Evolutionary conservation across 2,797 vertebrate species (phyloP).

Genomic region (Hippopotamyrus pictus): DNA sequence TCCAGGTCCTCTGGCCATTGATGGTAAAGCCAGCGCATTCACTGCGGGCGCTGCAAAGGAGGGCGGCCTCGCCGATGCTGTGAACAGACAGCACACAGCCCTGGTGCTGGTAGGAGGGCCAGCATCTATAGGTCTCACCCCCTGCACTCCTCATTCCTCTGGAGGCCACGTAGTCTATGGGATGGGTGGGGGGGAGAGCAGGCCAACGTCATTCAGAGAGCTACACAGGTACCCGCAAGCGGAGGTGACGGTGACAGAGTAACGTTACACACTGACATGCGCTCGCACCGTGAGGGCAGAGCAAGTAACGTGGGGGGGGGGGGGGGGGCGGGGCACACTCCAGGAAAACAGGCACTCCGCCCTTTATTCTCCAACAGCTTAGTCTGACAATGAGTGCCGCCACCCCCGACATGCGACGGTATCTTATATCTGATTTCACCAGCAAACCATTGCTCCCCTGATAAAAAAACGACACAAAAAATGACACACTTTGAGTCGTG

Average conservation of each 20-base stretch:
- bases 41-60: conserved; percentile 68
- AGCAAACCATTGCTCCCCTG: neutral
- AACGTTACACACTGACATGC: conserved; percentile 44
- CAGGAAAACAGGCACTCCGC: neutral
- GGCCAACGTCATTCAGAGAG: neutral
- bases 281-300: conserved; percentile 35
- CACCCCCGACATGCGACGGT: too few relatives aligned
- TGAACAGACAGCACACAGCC: conserved; percentile 77
- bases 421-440: neutral
- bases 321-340: neutral
- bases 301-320: neutral
- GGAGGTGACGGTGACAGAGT: conserved; percentile 44
- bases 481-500: neutral
- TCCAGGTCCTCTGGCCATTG: conserved; percentile 71
- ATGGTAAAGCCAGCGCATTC: conserved; percentile 74
- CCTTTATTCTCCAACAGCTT: neutral
- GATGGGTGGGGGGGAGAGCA: conserved; percentile 6
- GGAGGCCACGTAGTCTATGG: conserved; percentile 67
- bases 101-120: conserved; percentile 79
- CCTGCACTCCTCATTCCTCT: conserved; percentile 62
- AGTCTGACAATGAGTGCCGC: neutral
- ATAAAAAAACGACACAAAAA: neutral
- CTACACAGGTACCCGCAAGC: conserved; percentile 44
- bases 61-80: conserved; percentile 64
- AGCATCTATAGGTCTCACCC: conserved; percentile 72